Conservation (phyloP, 1,140 invertebrate genomes). For the Apis cerana region DNA sequence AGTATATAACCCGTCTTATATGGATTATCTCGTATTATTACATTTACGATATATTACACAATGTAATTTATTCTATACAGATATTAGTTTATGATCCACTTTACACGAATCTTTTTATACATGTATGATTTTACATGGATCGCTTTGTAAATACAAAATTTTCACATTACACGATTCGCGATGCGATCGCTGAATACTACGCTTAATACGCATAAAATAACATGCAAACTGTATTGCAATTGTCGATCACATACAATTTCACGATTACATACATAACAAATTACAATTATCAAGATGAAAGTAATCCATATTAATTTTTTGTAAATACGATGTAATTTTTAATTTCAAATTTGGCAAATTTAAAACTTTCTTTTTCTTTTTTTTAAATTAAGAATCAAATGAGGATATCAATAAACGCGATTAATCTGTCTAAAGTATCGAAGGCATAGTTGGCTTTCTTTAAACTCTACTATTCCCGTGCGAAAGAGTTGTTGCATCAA, state of each 20-base stretch:
- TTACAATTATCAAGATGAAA: neutral
- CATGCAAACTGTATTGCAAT: neutral
- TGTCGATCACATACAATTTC: too few species aligned
- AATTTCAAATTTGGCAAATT: too few species aligned
- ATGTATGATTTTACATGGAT: neutral
- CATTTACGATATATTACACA: neutral
- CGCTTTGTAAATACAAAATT: neutral
- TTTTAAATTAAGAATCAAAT: too few species aligned
- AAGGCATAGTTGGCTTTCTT: too few species aligned
- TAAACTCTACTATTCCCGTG: too few species aligned
- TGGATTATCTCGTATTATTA: neutral
- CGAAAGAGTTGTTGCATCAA: too few species aligned
- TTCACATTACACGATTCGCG: neutral
- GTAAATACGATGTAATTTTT: too few species aligned
- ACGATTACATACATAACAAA: neutral
- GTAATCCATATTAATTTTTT: too few species aligned
- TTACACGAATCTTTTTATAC: neutral
- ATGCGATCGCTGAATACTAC: neutral
- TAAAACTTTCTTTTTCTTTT: too few species aligned
- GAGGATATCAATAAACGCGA: too few species aligned
- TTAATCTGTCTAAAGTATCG: too few species aligned
- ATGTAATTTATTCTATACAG: neutral
- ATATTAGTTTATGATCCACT: neutral
- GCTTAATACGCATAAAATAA: neutral
- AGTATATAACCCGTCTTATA: neutral